Evolutionary conservation across 2,888 invertebrate species (phyloP), one percentile per base, ranked within the genome.

Genomic region (Byasa hedistus): DNA sequence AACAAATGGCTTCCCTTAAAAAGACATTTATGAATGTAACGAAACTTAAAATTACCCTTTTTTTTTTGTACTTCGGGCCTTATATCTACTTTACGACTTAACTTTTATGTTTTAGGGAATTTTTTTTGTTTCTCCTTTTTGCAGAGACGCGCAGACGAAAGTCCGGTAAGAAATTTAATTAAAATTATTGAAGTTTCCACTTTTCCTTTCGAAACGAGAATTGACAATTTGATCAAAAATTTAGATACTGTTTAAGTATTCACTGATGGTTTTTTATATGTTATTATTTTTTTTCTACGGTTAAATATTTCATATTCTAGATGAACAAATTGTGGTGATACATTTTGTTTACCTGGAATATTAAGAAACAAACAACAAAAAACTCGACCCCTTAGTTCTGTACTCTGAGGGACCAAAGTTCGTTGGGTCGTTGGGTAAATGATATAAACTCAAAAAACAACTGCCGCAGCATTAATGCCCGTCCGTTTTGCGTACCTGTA

Each of bases 1-100:
- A 59, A 64, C 23, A 24, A 64, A 59, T 39, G 36, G 36, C 39
- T 58, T 64, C 52, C 54, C 57, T 54, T 27, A 58, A 64, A 64
- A 39, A 54, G 51, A 59, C 24, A 23, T 52, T n/a, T 21, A 12
- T 17, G 57, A 36, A 58, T 52, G 52, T 44, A 65, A 65, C 55
- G 27, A 55, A 65, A 24, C 24, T 48, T 36, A 66, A 66, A 66
- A 61, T 61, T 54, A 66, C 58, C 61, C 58, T 66, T 66, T 63
- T 61, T 57, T 55, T 27, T 57, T 17, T 17, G 39, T 57, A 61
- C 61, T 57, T 22, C 22, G 27, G 4, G 66, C 54, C 52, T 54
- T 44, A 66, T 57, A 57, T 61, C 24, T 56, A 65, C 24, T 61
- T 61, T 61, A 62, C 27, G 58, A 54, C 57, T 22, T 54, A 66